Percentiles rank a stretch among this genome's conserved stretches.
Evolutionary conservation across 2,797 vertebrate species (phyloP).

Genomic region (Thripadectes ignobilis): DNA sequence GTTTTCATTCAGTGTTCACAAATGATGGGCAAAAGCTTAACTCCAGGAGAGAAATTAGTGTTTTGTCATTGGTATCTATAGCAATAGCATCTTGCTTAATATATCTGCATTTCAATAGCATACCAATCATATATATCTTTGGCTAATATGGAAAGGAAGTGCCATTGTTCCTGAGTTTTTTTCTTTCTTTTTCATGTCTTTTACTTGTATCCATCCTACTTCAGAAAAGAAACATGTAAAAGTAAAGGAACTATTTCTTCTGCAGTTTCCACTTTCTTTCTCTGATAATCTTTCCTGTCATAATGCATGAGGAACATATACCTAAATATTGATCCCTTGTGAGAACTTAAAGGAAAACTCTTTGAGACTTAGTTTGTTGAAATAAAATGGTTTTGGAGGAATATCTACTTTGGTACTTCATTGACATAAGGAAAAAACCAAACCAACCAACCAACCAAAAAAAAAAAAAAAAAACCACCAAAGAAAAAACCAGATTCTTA

Average conservation of each 20-base stretch:
- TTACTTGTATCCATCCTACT: not conserved
- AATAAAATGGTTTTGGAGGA: not conserved
- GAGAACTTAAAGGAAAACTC: not conserved
- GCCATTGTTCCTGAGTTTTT: rapidly evolving
- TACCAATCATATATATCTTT: not conserved
- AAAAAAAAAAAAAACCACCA: not conserved
- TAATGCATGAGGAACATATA: not conserved
- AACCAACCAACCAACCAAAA: not conserved
- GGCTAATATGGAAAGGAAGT: not conserved
- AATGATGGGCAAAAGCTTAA: not conserved
- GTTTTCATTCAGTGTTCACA: not conserved
- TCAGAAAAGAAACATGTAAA: not conserved
- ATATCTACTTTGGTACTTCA: not conserved
- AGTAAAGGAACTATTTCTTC: not conserved
- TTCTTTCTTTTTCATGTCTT: not conserved
- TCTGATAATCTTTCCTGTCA: not conserved
- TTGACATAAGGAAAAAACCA: not conserved
- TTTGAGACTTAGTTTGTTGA: not conserved
- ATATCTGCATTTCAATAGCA: not conserved
- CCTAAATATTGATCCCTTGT: not conserved
- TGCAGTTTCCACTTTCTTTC: not conserved
- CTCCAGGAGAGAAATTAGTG: not conserved
- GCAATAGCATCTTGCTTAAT: not conserved
- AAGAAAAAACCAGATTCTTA: not conserved
- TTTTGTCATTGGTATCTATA: not conserved